phyloP scores from a whole-genome alignment of 2,113 vertebrate genomes.

The Bufo bufo region DNA sequence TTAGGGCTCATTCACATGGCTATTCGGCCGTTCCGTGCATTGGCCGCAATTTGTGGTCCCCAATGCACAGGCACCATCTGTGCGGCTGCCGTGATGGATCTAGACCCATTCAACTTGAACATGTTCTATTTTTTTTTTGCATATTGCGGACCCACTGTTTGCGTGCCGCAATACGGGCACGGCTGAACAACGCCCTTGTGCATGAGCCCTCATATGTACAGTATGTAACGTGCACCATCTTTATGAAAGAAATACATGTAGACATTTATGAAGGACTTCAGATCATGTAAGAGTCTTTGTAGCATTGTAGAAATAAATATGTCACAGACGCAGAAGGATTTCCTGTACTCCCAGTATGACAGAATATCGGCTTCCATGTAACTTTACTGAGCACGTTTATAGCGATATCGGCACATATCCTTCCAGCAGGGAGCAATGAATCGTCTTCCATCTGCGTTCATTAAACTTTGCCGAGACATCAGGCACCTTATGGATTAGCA shows the following conservation, averaged over 20 bases:
- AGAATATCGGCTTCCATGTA: conserved; percentile 44
- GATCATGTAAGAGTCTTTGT: not conserved
- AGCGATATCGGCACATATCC: conserved; percentile 33
- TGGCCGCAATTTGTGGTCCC: no score
- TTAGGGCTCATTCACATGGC: no score
- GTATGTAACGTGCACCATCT: no score
- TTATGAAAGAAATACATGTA: not conserved
- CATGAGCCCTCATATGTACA: no score
- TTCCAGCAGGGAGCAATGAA: conserved; percentile 35
- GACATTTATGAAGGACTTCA: not conserved
- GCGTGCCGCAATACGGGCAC: no score
- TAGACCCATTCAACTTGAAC: no score
- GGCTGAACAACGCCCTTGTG: no score
- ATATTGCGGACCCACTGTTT: no score
- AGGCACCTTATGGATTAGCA: conserved; percentile 48
- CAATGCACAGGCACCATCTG: no score
- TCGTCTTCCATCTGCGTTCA: conserved; percentile 40
- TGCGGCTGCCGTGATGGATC: no score
- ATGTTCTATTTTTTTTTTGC: no score
- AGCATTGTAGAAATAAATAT: not conserved
- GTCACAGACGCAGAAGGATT: not conserved
- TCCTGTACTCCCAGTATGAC: conserved; percentile 19
- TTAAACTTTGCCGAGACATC: conserved; percentile 42
- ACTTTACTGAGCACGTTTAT: conserved; percentile 28
- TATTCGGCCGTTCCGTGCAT: no score